Conservation (phyloP, 92 coral and sea anemone species). For the Actinernus sp. region DNA sequence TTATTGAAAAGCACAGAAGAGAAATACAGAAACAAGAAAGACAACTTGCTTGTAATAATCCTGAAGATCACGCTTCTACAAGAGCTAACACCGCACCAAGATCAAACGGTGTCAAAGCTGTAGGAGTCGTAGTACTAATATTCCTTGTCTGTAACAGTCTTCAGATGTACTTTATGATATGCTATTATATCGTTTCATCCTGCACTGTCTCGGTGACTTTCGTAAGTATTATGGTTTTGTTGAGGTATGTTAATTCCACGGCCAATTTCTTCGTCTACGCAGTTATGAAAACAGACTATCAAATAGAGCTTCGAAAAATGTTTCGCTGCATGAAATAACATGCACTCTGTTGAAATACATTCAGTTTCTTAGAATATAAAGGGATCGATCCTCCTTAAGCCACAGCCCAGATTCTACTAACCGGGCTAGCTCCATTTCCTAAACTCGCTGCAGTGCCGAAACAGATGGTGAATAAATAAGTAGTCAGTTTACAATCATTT, state of each 20-base stretch:
- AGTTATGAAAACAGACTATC: background rate
- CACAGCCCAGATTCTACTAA: no score
- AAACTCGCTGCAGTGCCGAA: no score
- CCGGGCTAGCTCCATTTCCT: no score
- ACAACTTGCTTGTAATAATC: background rate
- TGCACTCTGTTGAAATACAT: no score
- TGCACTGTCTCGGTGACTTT: background rate
- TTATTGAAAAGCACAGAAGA: background rate
- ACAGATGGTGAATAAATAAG: no score
- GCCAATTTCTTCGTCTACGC: constrained; percentile 1
- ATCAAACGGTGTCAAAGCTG: background rate
- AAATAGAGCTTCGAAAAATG: background rate
- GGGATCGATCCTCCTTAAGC: no score
- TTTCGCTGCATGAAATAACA: no score
- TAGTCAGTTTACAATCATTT: no score
- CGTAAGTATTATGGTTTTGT: background rate
- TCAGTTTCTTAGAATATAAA: no score
- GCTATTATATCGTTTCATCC: background rate
- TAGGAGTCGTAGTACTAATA: background rate
- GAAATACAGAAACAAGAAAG: background rate
- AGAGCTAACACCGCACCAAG: background rate
- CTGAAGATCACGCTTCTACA: background rate
- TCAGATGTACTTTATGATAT: background rate
- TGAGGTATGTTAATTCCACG: background rate
- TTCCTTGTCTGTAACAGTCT: constrained; percentile 4